These are phyloP conservation scores for Synergus umbraculus DNA, from an alignment of 2,888 invertebrate genomes.

Conservation along the genomic window DNA sequence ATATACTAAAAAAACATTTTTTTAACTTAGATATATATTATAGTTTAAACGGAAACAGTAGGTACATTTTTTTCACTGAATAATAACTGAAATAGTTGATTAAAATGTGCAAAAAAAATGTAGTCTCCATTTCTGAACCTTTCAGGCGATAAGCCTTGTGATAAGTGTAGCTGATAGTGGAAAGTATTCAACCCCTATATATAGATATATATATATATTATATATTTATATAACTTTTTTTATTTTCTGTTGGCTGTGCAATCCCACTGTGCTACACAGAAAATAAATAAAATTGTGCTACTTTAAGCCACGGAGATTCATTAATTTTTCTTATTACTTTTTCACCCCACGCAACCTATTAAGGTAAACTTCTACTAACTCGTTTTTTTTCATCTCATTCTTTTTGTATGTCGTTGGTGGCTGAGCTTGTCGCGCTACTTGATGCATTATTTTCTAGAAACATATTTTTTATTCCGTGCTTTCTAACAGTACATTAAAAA, in stretches of 20 bases:
- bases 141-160: not conserved
- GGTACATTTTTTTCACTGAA: too few species aligned
- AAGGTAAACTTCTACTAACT: not conserved
- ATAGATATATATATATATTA: too few species aligned
- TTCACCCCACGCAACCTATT: not conserved
- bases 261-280: not conserved
- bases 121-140: too few species aligned
- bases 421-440: not conserved
- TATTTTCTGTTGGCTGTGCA: not conserved
- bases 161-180: not conserved
- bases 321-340: conserved; percentile 1
- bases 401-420: not conserved
- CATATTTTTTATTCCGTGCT: not conserved
- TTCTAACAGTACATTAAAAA: too few species aligned
- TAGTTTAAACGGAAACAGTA: too few species aligned
- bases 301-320: not conserved
- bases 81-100: too few species aligned
- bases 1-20: too few species aligned
- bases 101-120: too few species aligned
- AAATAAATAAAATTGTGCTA: not conserved
- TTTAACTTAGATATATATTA: too few species aligned
- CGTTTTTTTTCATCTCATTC: not conserved
- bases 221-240: not conserved
- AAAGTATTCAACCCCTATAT: not conserved
- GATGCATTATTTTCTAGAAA: not conserved